Base-by-base conservation (phyloP, 2,113 vertebrate species). In the Eublepharis macularius region DNA sequence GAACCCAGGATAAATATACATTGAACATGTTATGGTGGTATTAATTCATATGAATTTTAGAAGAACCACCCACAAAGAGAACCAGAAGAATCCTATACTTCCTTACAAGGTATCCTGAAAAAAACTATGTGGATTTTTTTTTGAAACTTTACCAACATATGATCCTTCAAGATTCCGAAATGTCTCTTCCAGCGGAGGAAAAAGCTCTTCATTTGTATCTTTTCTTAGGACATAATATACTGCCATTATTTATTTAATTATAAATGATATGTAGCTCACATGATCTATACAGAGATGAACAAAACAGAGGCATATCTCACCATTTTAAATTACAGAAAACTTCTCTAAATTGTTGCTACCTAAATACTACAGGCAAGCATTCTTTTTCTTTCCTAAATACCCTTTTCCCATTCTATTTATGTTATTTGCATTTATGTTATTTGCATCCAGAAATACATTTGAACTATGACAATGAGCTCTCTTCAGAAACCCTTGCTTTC, bases 381-480 rank as follows among this genome's bases (percentile, higher is more conserved):
- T 32, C n/a, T 8, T 39, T 74, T 86, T 16, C 34, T 13, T 69
- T 88, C 69, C 65, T 4, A 17, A n/a, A 66, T 74, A 26, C 14
- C 77, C 6, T 86, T 88, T 77, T 60, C 47, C 74, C 51, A 80
- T 39, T 82, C 85, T 36, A 76, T 63, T 86, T 84, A 82, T 63
- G 65, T 89, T 26, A 8, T 32, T 88, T 74, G 29, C 6, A 66
- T 83, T 91, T 80, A 26, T 78, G 34, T 39, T 32, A 66, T n/a
- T n/a, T n/a, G n/a, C 9, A 2, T 68, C n/a, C 14, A 36, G 34
- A 85, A 9, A 39, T 74, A 2, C 12, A 72, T 16, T 81, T 76
- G 3, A 70, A 83, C 13, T 43, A 29, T 29, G 24, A 2, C 60
- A 69, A 63, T 63, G 60, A 63, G 60, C 29, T 63, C 60, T 63